Conservation (phyloP, 92 coral and sea anemone genomes). For the Muricea muricata region DNA sequence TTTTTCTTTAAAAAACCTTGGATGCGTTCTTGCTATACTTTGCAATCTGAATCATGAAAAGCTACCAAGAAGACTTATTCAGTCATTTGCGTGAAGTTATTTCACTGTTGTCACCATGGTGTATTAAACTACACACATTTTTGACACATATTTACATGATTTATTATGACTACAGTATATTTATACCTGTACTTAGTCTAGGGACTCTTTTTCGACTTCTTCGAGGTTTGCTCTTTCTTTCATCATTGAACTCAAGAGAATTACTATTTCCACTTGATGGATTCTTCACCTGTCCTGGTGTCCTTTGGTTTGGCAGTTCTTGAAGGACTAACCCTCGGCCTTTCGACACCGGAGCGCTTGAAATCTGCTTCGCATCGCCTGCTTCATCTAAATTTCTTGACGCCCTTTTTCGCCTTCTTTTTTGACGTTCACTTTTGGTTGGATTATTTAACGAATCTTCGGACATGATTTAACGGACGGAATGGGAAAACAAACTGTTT, state of each 20-base stretch:
- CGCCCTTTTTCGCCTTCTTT: constrained; percentile 82
- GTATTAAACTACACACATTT: too few relatives aligned
- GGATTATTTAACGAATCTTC: constrained; percentile 30
- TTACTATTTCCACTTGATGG: constrained; percentile 50
- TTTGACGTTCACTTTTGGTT: constrained; percentile 50
- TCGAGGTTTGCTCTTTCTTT: constrained; percentile 31
- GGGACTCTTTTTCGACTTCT: constrained; percentile 28
- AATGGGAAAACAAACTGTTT: not conserved
- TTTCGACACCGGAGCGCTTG: constrained; percentile 67
- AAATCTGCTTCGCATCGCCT: constrained; percentile 51
- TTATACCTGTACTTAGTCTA: constrained; percentile 16
- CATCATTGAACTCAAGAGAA: constrained; percentile 35
- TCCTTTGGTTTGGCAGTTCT: constrained; percentile 74
- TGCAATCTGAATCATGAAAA: too few relatives aligned
- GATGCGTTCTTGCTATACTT: too few relatives aligned
- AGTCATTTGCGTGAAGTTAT: too few relatives aligned
- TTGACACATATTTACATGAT: too few relatives aligned
- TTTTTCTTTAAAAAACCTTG: too few relatives aligned
- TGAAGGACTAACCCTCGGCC: constrained; percentile 78
- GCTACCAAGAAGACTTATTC: too few relatives aligned
- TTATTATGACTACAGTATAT: too few relatives aligned
- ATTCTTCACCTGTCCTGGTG: constrained; percentile 43
- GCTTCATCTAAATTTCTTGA: constrained; percentile 91
- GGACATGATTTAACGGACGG: constrained; percentile 8
- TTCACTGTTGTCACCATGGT: too few relatives aligned